Evolutionary conservation across 2,113 vertebrate species (phyloP).

Genomic region (Fregetta grallaria): DNA sequence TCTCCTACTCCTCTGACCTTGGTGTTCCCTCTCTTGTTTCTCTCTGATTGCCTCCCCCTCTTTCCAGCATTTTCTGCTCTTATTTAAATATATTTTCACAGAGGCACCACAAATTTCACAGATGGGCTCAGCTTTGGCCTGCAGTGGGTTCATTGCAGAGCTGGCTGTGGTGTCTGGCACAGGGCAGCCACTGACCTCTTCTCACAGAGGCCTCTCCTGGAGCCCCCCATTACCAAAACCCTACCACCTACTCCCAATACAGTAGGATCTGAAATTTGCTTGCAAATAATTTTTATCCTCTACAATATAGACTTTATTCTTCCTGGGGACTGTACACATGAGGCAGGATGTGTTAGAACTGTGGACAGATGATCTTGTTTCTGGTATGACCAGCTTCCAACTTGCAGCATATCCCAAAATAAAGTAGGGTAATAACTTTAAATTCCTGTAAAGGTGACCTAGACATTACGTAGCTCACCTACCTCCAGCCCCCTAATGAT

Average conservation of each 20-base stretch:
- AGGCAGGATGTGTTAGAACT: neutral
- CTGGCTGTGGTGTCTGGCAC: neutral
- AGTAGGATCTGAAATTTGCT: neutral
- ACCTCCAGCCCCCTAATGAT: neutral
- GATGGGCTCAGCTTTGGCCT: neutral
- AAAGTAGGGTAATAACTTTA: neutral
- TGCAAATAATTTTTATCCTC: neutral
- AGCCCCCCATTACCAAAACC: neutral
- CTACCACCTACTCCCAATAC: neutral
- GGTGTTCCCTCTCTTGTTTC: neutral
- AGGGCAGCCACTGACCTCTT: neutral
- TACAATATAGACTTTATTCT: neutral
- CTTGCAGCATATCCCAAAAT: neutral
- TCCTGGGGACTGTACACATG: neutral
- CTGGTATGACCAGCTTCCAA: neutral
- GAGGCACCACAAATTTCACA: neutral
- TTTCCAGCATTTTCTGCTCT: neutral
- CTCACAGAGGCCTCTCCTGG: neutral
- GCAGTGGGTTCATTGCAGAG: neutral
- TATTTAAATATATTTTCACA: neutral
- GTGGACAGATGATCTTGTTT: neutral
- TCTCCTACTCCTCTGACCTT: neutral
- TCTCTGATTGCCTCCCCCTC: neutral
- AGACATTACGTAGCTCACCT: neutral
- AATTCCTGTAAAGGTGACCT: neutral